phyloP scores from a whole-genome alignment of 2,888 invertebrate species.

The Ligdia adustata region DNA sequence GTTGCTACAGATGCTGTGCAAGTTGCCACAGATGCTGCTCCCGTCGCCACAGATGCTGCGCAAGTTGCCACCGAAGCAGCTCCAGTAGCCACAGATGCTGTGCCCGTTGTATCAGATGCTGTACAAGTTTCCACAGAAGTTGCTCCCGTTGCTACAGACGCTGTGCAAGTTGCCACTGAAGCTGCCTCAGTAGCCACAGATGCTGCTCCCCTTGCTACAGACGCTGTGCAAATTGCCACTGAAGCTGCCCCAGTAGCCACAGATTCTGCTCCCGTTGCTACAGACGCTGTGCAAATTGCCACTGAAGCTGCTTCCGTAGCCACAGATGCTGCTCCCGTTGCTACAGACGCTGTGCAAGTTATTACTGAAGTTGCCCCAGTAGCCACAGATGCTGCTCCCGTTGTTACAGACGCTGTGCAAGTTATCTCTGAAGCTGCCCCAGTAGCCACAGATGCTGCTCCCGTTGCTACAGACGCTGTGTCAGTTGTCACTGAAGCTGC shows the following conservation, averaged over 20 bases:
- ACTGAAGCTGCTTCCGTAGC: background rate
- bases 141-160: constrained; percentile 1
- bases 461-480: background rate
- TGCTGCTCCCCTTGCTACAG: constrained; percentile 7
- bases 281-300: background rate
- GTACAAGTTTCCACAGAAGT: constrained; percentile 12
- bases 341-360: background rate
- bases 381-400: constrained; percentile 1
- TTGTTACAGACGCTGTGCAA: background rate
- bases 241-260: background rate
- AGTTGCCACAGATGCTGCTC: background rate
- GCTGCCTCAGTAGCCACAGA: constrained; percentile 4
- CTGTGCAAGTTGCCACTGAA: constrained; percentile 6
- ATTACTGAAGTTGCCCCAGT: background rate
- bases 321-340: background rate
- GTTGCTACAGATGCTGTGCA: background rate
- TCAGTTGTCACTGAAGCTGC: constrained; percentile 12
- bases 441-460: constrained; percentile 1
- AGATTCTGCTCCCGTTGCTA: background rate
- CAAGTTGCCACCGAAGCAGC: background rate
- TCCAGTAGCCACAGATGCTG: constrained; percentile 8
- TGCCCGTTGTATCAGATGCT: constrained; percentile 12
- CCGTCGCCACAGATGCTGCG: constrained; percentile 2
- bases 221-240: background rate
- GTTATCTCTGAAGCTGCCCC: background rate